Evolutionary conservation across 2,888 invertebrate genomes (phyloP), one percentile per base, ranked within the genome.

Genomic region (Drosophila peninsularis): DNA sequence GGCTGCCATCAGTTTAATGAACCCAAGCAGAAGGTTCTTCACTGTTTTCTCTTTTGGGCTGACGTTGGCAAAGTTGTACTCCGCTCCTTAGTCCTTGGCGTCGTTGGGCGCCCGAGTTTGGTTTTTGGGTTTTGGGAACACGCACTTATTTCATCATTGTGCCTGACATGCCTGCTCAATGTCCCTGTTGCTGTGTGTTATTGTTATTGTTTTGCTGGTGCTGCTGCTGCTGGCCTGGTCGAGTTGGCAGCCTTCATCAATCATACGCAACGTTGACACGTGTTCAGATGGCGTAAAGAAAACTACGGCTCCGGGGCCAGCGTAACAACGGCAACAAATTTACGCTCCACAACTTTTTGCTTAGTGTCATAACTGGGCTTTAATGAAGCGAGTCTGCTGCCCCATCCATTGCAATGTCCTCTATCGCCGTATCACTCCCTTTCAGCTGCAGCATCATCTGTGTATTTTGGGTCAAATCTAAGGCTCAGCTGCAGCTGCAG

Each of bases 241-340:
- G 37, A 19, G 36, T 21, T 36, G 24, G 24, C 68, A 57, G 82
- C 80, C 84, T 75, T 78, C 83, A 84, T 84, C 83, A 84, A 84
- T 84, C 83, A 84, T 87, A 84, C 83, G 83, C 87, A 84, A 82
- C 67, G 87, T 78, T 82, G 87, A 84, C 87, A 86, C 83, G 80
- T 75, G 83, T 71, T 71, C 75, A 57, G 61, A 71, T 58, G 69
- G 66, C 69, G 65, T 69, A 60, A 73, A 64, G 64, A 66, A 75
- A 78, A 71, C 71, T 75, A 75, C 62, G 56, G 54, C 60, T 39
- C 37, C 30, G 21, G 45, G 13, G 49, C 32, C 32, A 37, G 45
- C 41, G 36, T 37, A 49, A 56, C 50, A 37, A 24, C 24, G 24
- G 17, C 52, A 52, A 36, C 52, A 61, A 61, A 77, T 76, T 65